Conservation (phyloP, 2,888 invertebrate species). For the Mellilla xanthometata region DNA sequence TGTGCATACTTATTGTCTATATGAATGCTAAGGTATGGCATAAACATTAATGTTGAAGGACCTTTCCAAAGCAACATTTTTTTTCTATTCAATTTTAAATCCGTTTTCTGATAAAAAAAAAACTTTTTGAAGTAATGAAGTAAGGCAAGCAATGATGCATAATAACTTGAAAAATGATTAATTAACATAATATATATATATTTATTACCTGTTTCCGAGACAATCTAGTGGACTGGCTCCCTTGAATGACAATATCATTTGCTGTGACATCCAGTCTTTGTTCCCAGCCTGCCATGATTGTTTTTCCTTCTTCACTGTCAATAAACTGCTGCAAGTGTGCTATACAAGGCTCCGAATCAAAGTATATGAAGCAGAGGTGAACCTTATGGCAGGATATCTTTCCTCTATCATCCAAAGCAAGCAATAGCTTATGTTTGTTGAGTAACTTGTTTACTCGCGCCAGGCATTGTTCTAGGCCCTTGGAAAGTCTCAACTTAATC, state of each 20-base stretch:
- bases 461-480: slow-evolving; percentile 94
- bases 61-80: not conserved
- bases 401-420: slow-evolving; percentile 96
- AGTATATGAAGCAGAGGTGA: slow-evolving; percentile 95
- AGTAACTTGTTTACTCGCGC: slow-evolving; percentile 95
- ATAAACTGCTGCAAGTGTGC: slow-evolving; percentile 93
- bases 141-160: slow-evolving; percentile 5
- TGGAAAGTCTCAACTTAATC: slow-evolving; percentile 92
- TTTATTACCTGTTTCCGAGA: slow-evolving; percentile 93
- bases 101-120: no score
- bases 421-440: slow-evolving; percentile 92
- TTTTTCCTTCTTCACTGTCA: slow-evolving; percentile 91
- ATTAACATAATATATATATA: no score
- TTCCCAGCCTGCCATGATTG: slow-evolving; percentile 89
- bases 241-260: slow-evolving; percentile 95
- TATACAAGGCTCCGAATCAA: slow-evolving; percentile 94
- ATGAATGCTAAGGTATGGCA: slow-evolving; percentile 72
- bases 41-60: no score
- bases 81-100: no score
- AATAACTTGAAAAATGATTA: not conserved
- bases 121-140: no score
- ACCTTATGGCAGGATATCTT: slow-evolving; percentile 98
- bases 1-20: slow-evolving; percentile 33
- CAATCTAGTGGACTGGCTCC: slow-evolving; percentile 91
- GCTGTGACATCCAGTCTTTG: slow-evolving; percentile 93